Percentiles rank a stretch among this genome's conserved stretches.
phyloP scores from a whole-genome alignment of 2,888 invertebrate genomes.

The Deilephila porcellus region DNA sequence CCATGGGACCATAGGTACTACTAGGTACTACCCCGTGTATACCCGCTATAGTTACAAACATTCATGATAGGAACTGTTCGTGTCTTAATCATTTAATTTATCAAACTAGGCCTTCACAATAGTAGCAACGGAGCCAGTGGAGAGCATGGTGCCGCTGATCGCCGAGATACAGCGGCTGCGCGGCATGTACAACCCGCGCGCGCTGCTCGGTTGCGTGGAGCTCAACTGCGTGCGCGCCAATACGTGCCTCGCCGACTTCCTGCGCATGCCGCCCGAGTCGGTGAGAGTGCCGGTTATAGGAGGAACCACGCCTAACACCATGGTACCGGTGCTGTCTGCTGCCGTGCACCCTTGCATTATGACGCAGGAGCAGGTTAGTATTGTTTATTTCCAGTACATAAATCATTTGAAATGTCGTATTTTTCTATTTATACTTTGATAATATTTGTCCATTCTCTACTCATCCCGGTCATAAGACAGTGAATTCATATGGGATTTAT shows the following conservation, averaged over 20 bases:
- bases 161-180: constrained; percentile 87
- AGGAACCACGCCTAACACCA: constrained; percentile 88
- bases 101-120: constrained; percentile 67
- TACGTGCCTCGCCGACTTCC: constrained; percentile 87
- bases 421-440: no score
- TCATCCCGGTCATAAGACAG: no score
- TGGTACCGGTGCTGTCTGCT: constrained; percentile 88
- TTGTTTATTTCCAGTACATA: no score
- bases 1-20: no score
- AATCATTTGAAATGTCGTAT: no score
- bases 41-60: no score
- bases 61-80: no score
- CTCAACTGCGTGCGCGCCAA: constrained; percentile 89
- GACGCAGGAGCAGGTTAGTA: constrained; percentile 70
- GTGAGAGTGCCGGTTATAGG: constrained; percentile 88
- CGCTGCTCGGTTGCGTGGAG: constrained; percentile 87
- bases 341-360: constrained; percentile 83
- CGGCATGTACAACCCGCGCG: constrained; percentile 66
- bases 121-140: constrained; percentile 84
- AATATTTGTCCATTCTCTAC: no score
- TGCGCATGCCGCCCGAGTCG: constrained; percentile 84
- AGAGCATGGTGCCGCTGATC: constrained; percentile 89
- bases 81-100: not conserved
- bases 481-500: no score
- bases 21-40: no score